phyloP scores from a whole-genome alignment of 2,113 vertebrate species.

The Anolis sagrei region DNA sequence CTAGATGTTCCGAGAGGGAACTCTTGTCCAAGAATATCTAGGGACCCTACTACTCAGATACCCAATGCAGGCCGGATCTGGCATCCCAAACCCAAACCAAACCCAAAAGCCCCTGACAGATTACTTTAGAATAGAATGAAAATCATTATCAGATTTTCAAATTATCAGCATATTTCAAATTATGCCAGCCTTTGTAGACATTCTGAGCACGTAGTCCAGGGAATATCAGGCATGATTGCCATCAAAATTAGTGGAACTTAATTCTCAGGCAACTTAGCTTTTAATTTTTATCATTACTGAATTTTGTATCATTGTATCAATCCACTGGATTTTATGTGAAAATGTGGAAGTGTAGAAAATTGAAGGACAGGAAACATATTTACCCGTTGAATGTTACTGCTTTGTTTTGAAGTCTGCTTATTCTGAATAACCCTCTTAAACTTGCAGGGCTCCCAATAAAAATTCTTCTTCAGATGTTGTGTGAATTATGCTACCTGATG shows the following conservation, averaged over 20 bases:
- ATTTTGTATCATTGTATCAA: neutral
- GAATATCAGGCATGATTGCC: neutral
- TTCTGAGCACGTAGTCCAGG: neutral
- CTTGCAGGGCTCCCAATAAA: neutral
- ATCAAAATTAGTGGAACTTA: neutral
- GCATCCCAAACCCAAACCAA: neutral
- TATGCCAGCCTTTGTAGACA: neutral
- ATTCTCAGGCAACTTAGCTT: neutral
- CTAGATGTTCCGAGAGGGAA: too few species aligned
- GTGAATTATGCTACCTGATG: constrained; percentile 51
- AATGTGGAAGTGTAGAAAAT: too few species aligned
- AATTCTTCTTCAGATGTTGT: constrained; percentile 9
- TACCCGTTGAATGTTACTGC: neutral
- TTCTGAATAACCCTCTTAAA: constrained; percentile 12
- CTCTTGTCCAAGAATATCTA: too few species aligned
- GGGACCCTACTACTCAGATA: too few species aligned
- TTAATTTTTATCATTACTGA: neutral
- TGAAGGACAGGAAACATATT: neutral
- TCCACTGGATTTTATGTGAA: too few species aligned
- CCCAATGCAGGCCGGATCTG: too few species aligned
- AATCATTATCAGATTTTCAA: neutral
- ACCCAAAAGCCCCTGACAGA: neutral
- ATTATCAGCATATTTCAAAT: neutral
- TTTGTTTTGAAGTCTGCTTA: neutral
- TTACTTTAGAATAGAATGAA: neutral